Evolutionary conservation across 2,888 invertebrate genomes (phyloP), one percentile per base, ranked within the genome.

Genomic region (Brachycybe producta): DNA sequence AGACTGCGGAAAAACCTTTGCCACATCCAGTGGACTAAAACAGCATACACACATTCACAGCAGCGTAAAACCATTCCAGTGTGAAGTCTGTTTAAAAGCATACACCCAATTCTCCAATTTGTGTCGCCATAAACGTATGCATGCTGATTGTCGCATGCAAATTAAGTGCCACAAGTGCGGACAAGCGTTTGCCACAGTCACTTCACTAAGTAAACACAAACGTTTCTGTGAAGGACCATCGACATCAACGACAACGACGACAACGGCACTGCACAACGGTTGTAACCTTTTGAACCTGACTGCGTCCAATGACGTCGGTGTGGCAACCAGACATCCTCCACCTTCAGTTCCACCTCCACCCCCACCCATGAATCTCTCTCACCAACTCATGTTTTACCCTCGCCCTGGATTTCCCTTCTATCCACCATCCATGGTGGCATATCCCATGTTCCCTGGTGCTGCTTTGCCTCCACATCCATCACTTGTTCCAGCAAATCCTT

Each of bases 31-130:
- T 57, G 98, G 98, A 34, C 77, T 98, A 49, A 98, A 98, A 70
- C 98, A 98, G 69, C 97, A 98, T 72, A 91, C 92, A 28, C 97
- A 98, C 72, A 98, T 98, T 62, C 97, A 98, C 75, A 90, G 90
- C 64, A 90, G 88, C 64, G 84, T 94, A 58, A 98, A 98, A 70
- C 97, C 97, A 3, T 97, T 95, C 73, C 84, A 83, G 76, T 92
- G 91, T 71, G 64, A 65, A 57, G 88, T 94, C 58, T 98, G 98
- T 73, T 83, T 84, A 65, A 98, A 98, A 75, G 83, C 92, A 8
- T 98, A 98, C 73, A 98, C 98, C 2, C 98, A 98, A 72, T 98
- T 98, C 70, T 97, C 95, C 34, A 99, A 98, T 69, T 75, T 99
- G 63, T 98, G 98, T 66, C 84, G 98, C n/a, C 98, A 98, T 73